Evolutionary conservation across 2,797 vertebrate genomes (phyloP).

Genomic region (Acanthurus lineatus): DNA sequence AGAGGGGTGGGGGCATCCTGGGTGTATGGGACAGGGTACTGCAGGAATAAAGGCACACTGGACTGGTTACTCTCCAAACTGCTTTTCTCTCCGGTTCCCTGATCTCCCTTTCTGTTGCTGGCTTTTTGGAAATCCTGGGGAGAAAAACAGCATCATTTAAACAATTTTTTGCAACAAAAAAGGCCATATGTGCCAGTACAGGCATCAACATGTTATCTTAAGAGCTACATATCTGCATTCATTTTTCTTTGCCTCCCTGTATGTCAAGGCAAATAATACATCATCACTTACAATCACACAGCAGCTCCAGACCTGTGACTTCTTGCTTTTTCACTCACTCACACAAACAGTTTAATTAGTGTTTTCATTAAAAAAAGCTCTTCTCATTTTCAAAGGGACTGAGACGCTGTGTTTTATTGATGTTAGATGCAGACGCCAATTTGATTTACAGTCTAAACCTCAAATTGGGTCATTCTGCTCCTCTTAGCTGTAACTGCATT

Average conservation of each 20-base stretch:
- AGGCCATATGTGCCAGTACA: neutral
- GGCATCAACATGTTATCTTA: neutral
- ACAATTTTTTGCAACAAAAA: slow-evolving; percentile 1
- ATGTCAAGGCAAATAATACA: slow-evolving; percentile 50
- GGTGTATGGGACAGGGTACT: slow-evolving; percentile 88
- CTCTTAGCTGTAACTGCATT: slow-evolving; percentile 74
- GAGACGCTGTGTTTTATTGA: slow-evolving; percentile 79
- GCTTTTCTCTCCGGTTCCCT: slow-evolving; percentile 83
- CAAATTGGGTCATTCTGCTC: slow-evolving; percentile 86
- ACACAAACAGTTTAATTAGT: slow-evolving; percentile 78
- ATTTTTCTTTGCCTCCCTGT: slow-evolving; percentile 33
- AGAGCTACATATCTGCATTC: slow-evolving; percentile 32
- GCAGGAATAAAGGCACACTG: slow-evolving; percentile 84
- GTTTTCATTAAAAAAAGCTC: slow-evolving; percentile 80
- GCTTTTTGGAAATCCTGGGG: slow-evolving; percentile 88
- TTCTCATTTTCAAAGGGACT: slow-evolving; percentile 80
- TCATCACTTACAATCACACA: slow-evolving; percentile 52
- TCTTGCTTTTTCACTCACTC: slow-evolving; percentile 29
- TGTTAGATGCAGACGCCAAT: slow-evolving; percentile 84
- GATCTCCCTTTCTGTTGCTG: slow-evolving; percentile 81
- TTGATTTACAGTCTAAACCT: slow-evolving; percentile 87
- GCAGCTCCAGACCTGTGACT: slow-evolving; percentile 43
- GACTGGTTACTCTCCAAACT: slow-evolving; percentile 78
- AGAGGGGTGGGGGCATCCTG: slow-evolving; percentile 88
- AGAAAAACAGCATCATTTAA: slow-evolving; percentile 18